Conservation (phyloP, 1,140 invertebrate species). For the Acyrthosiphon pisum region DNA sequence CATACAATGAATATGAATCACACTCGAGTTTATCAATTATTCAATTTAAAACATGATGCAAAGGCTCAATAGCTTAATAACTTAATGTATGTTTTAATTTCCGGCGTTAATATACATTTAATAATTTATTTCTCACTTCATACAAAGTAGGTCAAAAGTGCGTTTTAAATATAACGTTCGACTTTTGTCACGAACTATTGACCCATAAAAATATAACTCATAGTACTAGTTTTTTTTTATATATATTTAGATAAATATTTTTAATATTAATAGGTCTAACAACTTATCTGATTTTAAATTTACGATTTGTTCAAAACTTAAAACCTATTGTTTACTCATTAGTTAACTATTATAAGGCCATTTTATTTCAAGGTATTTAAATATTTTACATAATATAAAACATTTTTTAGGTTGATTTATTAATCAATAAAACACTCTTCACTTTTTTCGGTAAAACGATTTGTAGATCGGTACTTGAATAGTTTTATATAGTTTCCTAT, state of each 20-base stretch:
- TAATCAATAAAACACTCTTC: no score
- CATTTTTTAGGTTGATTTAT: no score
- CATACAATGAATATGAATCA: conserved; percentile 47
- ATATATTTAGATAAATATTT: not conserved
- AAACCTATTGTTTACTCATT: not conserved
- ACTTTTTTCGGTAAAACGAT: not conserved
- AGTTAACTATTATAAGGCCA: not conserved
- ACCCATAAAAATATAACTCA: not conserved
- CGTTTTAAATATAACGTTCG: conserved; percentile 36
- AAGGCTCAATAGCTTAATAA: conserved; percentile 37
- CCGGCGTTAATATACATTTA: conserved; percentile 32
- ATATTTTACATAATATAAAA: no score
- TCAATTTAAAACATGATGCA: conserved; percentile 40
- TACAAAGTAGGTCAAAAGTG: conserved; percentile 46
- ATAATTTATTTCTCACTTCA: conserved; percentile 21
- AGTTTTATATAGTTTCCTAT: not conserved
- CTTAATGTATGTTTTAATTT: conserved; percentile 48
- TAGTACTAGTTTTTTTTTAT: conserved; percentile 15
- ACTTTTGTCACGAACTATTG: conserved; percentile 49
- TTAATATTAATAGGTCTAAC: not conserved
- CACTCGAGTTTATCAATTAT: conserved; percentile 37
- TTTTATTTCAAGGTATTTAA: no score
- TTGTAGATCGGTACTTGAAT: not conserved
- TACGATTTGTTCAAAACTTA: not conserved
- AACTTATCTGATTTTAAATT: not conserved